Evolutionary conservation across 2,888 invertebrate species (phyloP), one percentile per base, ranked within the genome.

Genomic region (Spisula subtruncata): DNA sequence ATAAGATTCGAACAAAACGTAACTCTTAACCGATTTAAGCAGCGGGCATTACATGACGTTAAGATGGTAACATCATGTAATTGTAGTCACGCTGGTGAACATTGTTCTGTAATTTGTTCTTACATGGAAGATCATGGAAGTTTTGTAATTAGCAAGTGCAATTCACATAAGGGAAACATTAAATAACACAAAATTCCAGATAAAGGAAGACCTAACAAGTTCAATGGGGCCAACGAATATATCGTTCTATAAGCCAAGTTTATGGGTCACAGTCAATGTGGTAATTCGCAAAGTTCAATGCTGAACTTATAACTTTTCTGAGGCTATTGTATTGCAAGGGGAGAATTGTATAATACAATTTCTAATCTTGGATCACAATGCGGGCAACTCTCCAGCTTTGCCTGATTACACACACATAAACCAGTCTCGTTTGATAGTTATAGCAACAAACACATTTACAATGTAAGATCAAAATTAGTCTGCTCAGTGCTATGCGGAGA

Each of bases 401-500:
- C 16, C 75, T 75, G 75, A 75, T 75, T 75, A 75, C 35, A 35
- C 32, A 75, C 75, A 8, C 16, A 32, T 29, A 1, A 2, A 32
- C 35, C 75, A 75, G 75, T 32, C 32, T 5, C 35, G 35, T 75
- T 32, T 75, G 75, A 75, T 35, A 75, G 32, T 35, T 32, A 35
- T 12, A 75, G 75, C 75, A 75, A 75, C 75, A 75, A 75, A 75
- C 2, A 35, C 35, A 16, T 75, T 75, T 32, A n/a, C n/a, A n/a
- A n/a, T n/a, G n/a, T n/a, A 75, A 75, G 75, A 32, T 75, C 71
- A 75, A 14, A 75, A 75, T 75, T 35, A 75, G 75, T 75, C 35
- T 75, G 32, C 75, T 18, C 18, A 32, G 32, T 35, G 29, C 14
- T 35, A 32, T 32, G 32, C 35, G 1, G 32, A 32, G 75, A 75